Conservation (phyloP, 1,140 invertebrate species). For the Pseudobourletiella spinata region DNA sequence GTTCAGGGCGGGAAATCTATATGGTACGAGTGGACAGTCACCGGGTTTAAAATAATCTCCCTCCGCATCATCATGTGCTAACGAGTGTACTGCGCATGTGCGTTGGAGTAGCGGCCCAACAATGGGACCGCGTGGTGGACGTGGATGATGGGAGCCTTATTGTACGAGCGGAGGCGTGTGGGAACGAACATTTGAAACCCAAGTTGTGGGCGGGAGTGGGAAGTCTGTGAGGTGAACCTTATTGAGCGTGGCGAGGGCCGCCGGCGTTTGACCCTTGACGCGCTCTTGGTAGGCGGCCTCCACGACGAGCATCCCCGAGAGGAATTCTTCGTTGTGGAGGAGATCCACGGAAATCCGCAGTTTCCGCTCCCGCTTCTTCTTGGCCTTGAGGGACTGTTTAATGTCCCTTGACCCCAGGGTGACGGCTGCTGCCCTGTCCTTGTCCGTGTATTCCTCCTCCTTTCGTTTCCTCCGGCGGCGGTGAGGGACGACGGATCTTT, state of each 20-base stretch:
- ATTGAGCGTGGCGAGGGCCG: conserved; percentile 63
- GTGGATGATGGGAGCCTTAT: too few species aligned
- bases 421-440: conserved; percentile 77
- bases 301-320: conserved; percentile 54
- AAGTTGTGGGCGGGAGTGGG: neutral
- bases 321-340: conserved; percentile 66
- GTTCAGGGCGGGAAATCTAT: too few species aligned
- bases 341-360: conserved; percentile 45
- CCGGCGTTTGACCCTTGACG: conserved; percentile 39
- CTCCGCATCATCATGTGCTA: too few species aligned
- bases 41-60: too few species aligned
- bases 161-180: too few species aligned
- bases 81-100: too few species aligned
- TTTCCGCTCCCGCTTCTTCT: conserved; percentile 65
- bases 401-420: conserved; percentile 73
- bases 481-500: neutral
- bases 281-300: conserved; percentile 32
- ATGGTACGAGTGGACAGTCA: too few species aligned
- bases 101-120: too few species aligned
- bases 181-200: too few species aligned
- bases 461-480: conserved; percentile 19
- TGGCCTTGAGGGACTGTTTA: conserved; percentile 69
- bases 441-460: conserved; percentile 77
- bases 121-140: too few species aligned
- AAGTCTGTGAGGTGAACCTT: conserved; percentile 50